A percentile compares a stretch with the other conserved stretches of the same genome.
phyloP scores from a whole-genome alignment of 2,797 vertebrate species.

The Poeciliopsis turneri region DNA sequence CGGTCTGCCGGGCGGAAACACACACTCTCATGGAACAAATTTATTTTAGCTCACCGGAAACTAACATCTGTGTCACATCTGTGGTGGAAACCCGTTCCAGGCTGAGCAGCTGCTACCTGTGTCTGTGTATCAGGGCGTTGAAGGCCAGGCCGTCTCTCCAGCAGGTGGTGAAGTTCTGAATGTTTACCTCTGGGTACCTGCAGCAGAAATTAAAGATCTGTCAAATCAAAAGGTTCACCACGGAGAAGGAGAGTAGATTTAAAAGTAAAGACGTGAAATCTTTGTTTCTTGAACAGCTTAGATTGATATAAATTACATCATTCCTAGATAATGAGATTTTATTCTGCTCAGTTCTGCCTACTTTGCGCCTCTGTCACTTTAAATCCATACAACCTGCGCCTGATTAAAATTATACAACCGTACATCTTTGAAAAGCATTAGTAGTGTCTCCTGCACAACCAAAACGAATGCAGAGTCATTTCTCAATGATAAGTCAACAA shows the following conservation, averaged over 20 bases:
- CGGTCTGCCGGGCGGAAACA: constrained; percentile 75
- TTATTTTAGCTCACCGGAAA: background rate
- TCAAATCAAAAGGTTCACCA: background rate
- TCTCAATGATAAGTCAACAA: too few relatives aligned
- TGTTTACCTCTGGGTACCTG: constrained; percentile 94
- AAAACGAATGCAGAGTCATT: too few relatives aligned
- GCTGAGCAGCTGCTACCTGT: constrained; percentile 81
- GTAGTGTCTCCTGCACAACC: too few relatives aligned
- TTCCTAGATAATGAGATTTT: too few relatives aligned
- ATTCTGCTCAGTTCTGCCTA: too few relatives aligned
- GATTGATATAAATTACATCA: too few relatives aligned
- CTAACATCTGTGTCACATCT: background rate
- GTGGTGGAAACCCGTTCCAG: background rate
- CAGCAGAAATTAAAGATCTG: background rate
- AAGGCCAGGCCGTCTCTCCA: constrained; percentile 96
- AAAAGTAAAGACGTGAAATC: background rate
- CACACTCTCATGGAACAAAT: background rate
- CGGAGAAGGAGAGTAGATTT: background rate
- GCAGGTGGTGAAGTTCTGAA: constrained; percentile 97
- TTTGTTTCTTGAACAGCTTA: background rate
- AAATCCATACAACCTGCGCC: too few relatives aligned
- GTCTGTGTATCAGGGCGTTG: constrained; percentile 94
- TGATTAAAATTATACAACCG: too few relatives aligned
- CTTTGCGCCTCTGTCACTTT: too few relatives aligned
- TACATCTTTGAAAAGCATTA: too few relatives aligned